phyloP scores from a whole-genome alignment of 2,113 vertebrate species.

The Aspidoscelis tigris region DNA sequence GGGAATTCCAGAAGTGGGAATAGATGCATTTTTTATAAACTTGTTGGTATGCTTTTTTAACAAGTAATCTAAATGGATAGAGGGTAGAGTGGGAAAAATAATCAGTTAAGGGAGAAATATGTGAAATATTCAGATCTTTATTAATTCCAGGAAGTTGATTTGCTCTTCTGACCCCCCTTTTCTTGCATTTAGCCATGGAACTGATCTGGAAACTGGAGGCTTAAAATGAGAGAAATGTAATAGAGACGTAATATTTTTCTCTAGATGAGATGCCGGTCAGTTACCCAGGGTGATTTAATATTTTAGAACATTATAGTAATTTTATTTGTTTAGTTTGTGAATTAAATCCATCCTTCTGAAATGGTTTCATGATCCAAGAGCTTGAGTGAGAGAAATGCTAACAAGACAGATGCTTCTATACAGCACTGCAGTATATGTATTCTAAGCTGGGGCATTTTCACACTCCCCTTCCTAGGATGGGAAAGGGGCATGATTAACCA shows the following conservation, averaged over 20 bases:
- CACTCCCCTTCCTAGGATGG: too few species aligned
- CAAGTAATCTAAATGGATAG: conserved; percentile 11
- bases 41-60: conserved; percentile 37
- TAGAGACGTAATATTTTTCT: conserved; percentile 47
- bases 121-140: background rate
- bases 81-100: conserved; percentile 18
- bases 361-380: background rate
- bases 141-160: conserved; percentile 40
- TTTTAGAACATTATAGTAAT: background rate
- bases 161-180: conserved; percentile 27
- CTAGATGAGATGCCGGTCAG: conserved; percentile 1
- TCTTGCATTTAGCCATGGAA: conserved; percentile 35
- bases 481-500: too few species aligned
- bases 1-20: conserved; percentile 19
- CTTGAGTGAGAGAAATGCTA: conserved; percentile 28
- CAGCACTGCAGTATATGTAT: background rate
- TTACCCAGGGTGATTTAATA: conserved; percentile 29
- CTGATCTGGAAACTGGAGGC: conserved; percentile 29
- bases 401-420: fast-evolving
- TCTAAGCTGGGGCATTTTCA: background rate
- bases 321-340: background rate
- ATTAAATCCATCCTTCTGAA: conserved; percentile 35
- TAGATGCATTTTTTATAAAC: conserved; percentile 7
- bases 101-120: conserved; percentile 39
- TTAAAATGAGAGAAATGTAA: conserved; percentile 23